Conservation (phyloP, 2,797 vertebrate species). For the Oryzias dopingdopingensis region DNA sequence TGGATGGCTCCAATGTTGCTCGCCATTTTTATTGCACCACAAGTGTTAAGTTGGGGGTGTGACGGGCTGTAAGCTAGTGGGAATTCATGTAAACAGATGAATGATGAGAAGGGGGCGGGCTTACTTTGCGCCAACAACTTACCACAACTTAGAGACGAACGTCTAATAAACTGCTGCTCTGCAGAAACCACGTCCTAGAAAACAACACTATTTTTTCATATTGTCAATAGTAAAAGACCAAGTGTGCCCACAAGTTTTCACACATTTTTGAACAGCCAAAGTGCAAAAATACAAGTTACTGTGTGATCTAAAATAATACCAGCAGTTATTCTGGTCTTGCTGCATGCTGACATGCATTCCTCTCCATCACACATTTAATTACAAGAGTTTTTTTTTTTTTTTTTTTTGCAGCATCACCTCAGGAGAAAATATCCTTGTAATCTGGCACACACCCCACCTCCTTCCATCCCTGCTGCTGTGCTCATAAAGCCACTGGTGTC, state of each 20-base stretch:
- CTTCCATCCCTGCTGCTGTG: slow-evolving; percentile 17
- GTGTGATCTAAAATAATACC: slow-evolving; percentile 12
- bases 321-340: slow-evolving; percentile 17
- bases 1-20: too few relatives aligned
- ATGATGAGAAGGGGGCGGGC: too few relatives aligned
- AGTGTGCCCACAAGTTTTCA: slow-evolving; percentile 7
- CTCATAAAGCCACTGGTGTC: slow-evolving; percentile 45
- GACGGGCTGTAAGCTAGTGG: too few relatives aligned
- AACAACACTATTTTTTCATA: not conserved
- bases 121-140: too few relatives aligned
- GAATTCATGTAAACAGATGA: too few relatives aligned
- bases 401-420: slow-evolving; percentile 42
- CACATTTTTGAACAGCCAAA: not conserved
- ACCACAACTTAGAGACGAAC: too few relatives aligned
- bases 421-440: slow-evolving; percentile 23
- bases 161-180: too few relatives aligned
- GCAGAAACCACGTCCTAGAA: too few relatives aligned
- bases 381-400: slow-evolving; percentile 12
- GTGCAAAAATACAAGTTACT: slow-evolving; percentile 5
- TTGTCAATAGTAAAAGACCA: not conserved
- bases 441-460: slow-evolving; percentile 11
- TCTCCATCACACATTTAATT: slow-evolving; percentile 60
- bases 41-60: too few relatives aligned
- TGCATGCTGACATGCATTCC: slow-evolving; percentile 48
- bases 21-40: too few relatives aligned